These are phyloP conservation scores for Strix uralensis DNA, from an alignment of 2,113 vertebrate species.

Conservation along the genomic window DNA sequence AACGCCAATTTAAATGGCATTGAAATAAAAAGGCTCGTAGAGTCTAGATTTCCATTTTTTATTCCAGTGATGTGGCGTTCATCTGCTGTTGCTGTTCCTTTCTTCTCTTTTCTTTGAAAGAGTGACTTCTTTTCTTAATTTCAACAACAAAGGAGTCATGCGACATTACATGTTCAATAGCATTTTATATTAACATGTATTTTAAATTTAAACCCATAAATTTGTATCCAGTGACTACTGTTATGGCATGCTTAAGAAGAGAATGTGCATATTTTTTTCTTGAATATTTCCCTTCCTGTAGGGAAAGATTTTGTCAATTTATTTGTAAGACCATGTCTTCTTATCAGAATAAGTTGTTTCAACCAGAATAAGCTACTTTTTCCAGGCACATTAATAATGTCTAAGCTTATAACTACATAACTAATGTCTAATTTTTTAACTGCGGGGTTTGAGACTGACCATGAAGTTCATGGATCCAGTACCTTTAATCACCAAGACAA, in stretches of 20 bases:
- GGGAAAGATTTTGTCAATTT: background rate
- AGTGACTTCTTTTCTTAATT: background rate
- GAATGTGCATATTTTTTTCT: background rate
- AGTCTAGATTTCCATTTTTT: background rate
- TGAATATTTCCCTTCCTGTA: background rate
- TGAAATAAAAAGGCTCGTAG: background rate
- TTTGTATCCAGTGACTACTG: background rate
- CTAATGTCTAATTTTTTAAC: too few relatives aligned
- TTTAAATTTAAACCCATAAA: background rate
- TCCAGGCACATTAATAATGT: background rate
- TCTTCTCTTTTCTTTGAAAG: background rate
- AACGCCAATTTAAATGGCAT: background rate
- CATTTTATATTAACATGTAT: background rate
- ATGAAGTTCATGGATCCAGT: background rate
- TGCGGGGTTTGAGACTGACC: background rate
- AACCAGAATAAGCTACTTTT: background rate
- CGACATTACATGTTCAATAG: background rate
- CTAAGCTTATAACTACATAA: background rate
- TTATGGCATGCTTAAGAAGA: background rate
- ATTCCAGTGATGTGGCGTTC: background rate
- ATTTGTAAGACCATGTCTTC: background rate
- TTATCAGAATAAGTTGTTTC: background rate
- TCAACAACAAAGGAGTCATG: background rate
- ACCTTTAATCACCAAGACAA: background rate
- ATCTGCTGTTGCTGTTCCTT: background rate